phyloP scores from a whole-genome alignment of 1,140 invertebrate genomes.

The Danaus plexippus region DNA sequence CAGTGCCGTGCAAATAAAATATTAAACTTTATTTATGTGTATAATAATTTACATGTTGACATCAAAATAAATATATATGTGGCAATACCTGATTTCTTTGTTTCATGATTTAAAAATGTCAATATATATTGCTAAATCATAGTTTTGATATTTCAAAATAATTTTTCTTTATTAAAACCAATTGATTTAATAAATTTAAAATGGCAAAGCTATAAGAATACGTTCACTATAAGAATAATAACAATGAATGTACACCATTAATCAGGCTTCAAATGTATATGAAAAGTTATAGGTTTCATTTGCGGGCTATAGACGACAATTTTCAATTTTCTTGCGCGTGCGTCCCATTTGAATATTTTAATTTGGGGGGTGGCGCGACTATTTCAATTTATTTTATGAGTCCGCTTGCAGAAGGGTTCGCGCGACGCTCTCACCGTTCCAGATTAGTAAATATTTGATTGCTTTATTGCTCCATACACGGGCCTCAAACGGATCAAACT shows the following conservation, averaged over 20 bases:
- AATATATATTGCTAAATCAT: too few species aligned
- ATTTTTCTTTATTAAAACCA: too few species aligned
- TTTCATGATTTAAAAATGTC: too few species aligned
- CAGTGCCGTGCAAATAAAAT: conserved; percentile 41
- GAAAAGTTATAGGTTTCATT: conserved; percentile 70
- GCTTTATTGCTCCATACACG: conserved; percentile 66
- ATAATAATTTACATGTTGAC: too few species aligned
- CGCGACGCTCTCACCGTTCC: conserved; percentile 54
- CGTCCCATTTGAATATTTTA: conserved; percentile 72
- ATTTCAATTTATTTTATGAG: conserved; percentile 72
- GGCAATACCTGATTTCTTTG: too few species aligned
- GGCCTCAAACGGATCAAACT: conserved; percentile 13
- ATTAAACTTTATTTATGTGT: background rate
- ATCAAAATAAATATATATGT: too few species aligned
- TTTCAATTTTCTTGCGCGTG: conserved; percentile 72
- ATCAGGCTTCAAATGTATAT: conserved; percentile 44
- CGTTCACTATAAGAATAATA: too few species aligned
- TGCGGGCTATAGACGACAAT: conserved; percentile 71
- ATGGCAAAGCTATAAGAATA: too few species aligned
- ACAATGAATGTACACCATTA: conserved; percentile 13
- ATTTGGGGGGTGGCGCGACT: conserved; percentile 69
- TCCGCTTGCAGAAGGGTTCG: conserved; percentile 57
- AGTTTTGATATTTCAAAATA: too few species aligned
- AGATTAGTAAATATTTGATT: conserved; percentile 72
- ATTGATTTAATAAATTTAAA: too few species aligned